Evolutionary conservation across 2,113 vertebrate species (phyloP), one percentile per base, ranked within the genome.

Genomic region (Dromas ardeola): DNA sequence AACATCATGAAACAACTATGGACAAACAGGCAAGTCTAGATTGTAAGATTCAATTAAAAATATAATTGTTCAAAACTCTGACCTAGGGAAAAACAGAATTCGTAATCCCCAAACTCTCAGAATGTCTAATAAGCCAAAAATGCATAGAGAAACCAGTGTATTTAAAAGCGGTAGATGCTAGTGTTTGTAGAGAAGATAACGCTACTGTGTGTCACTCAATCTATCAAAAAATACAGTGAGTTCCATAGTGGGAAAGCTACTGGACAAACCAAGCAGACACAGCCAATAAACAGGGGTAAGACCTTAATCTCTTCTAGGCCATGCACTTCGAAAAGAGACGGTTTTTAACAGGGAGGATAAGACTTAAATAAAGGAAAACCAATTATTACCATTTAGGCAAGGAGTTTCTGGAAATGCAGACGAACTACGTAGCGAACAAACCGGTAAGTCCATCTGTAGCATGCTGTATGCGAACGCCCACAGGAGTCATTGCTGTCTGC

Each of bases 391-490:
- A 43, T 36, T 43, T 67, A 76, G 47, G 55, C 25, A 59, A 50
- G 84, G 13, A 61, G 36, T n/a, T 71, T 55, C 73, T 91, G 77
- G 65, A 79, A 89, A 55, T 9, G 26, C 2, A 19, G n/a, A 36
- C 26, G 52, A 69, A 27, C 38, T 14, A 1, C 0, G 1, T 3
- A 36, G 61, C 53, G n/a, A 79, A 67, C 23, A 62, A 79, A 20
- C 52, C 61, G 20, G 49, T 11, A 49, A 34, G 49, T 6, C 27
- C 62, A 17, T 13, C 49, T 19, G 59, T 52, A 67, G 30, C 45
- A 32, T 0, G 3, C 49, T 30, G 40, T 13, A 15, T 25, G 70
- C 70, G 70, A 26, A 67, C 0, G 0, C 42, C 55, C 49, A 38
- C 15, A 63, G 32, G 13, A 81, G 61, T 23, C n/a, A 19, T 16